phyloP scores from a whole-genome alignment of 2,113 vertebrate genomes.

The Spea multiplicata region DNA sequence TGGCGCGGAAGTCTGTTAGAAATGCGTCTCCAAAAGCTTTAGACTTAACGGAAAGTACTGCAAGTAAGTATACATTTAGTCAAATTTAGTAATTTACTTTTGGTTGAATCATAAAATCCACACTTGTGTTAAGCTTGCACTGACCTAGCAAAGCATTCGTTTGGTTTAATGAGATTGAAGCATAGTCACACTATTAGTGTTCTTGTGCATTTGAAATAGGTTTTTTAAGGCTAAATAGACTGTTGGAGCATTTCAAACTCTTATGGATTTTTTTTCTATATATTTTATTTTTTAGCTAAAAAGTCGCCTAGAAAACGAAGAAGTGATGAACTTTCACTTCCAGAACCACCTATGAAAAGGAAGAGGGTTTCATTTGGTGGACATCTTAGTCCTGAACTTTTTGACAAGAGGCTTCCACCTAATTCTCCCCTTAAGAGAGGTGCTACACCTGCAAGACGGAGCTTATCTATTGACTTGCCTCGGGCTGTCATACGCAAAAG shows the following conservation, averaged over 20 bases:
- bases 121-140: no score
- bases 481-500: constrained; percentile 71
- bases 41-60: neutral
- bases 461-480: constrained; percentile 55
- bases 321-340: constrained; percentile 48
- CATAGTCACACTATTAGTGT: no score
- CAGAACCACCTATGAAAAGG: constrained; percentile 59
- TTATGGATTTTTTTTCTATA: neutral
- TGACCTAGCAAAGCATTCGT: no score
- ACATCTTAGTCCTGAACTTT: constrained; percentile 79
- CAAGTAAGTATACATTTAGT: neutral
- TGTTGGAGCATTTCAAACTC: no score
- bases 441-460: constrained; percentile 66
- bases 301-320: constrained; percentile 62
- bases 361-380: constrained; percentile 86
- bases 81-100: no score
- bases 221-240: neutral
- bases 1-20: constrained; percentile 51
- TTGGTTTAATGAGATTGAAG: no score
- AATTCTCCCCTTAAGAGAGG: constrained; percentile 80
- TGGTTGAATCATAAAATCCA: neutral
- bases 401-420: constrained; percentile 83
- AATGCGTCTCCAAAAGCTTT: constrained; percentile 35
- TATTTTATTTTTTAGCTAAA: constrained; percentile 20
- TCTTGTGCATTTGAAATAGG: constrained; percentile 24